Base-by-base conservation (phyloP, 2,888 invertebrate genomes). In the Drosophila colorata region DNA sequence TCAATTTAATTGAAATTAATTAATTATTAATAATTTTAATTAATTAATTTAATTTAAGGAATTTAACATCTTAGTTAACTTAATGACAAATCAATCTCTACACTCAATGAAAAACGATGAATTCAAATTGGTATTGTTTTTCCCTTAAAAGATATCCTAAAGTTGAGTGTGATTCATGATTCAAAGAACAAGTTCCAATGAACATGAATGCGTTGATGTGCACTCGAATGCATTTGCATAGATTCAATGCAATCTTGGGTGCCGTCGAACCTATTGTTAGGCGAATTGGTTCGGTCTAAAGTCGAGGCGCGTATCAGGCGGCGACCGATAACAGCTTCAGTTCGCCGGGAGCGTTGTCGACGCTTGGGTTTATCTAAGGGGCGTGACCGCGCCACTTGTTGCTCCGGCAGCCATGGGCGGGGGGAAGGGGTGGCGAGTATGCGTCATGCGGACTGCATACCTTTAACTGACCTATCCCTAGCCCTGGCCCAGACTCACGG, bases 401-500 rank as follows among this genome's bases (percentile, higher is more conserved):
- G 31, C 28, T 23, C 8, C 18, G 2, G 20, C 18, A 1, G 11
- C 18, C 11, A 11, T 2, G 18, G 7, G 38, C 1, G 16, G 16
- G 9, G 7, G 28, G 28, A 9, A 25, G 25, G 25, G 7, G 7
- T 28, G 0, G 28, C 28, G 6, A 13, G 25, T 23, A 33, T 33
- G 47, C 20, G 38, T 46, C 37, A 51, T 44, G 48, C 16, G 14
- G 4, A 14, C 14, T 20, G 38, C 20, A 14, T 13, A 55, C 69
- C n/a, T 28, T 38, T 23, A 14, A 55, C 69, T 74, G 72, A 72
- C 69, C 72, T 72, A 72, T 52, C 75, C 61, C 56, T 28, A 64
- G 35, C 64, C 40, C 23, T 20, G 40, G 33, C 46, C 40, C 37
- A 38, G 23, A 31, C 16, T 28, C 16, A 8, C 16, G 18, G 43